phyloP scores from a whole-genome alignment of 2,888 invertebrate species.

The Xestia rhomboidea region DNA sequence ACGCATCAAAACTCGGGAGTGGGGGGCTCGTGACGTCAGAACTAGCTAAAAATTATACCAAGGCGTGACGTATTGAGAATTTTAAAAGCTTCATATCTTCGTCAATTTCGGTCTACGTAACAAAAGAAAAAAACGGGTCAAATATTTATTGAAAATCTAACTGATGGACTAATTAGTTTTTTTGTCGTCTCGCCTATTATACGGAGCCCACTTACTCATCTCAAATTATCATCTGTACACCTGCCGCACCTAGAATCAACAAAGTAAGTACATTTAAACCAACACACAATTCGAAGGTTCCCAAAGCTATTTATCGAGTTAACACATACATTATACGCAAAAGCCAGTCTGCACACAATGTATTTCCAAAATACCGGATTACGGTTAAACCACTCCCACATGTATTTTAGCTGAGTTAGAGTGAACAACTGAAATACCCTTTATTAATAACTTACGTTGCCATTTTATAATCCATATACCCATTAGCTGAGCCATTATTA shows the following conservation, averaged over 20 bases:
- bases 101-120: no score
- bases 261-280: not conserved
- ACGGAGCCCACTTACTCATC: no score
- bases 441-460: slow-evolving; percentile 9
- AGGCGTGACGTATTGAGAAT: no score
- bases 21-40: no score
- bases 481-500: not conserved
- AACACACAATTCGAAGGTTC: not conserved
- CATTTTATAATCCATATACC: not conserved
- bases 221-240: no score
- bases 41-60: no score
- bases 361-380: slow-evolving; percentile 8
- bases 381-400: not conserved
- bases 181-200: no score
- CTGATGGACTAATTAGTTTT: no score
- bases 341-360: not conserved
- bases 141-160: no score
- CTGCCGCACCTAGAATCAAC: not conserved
- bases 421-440: not conserved
- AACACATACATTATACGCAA: not conserved
- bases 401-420: slow-evolving; percentile 1
- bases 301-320: not conserved
- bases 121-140: no score
- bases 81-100: no score
- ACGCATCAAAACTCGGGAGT: no score